Percentiles rank a stretch among this genome's conserved stretches.
Evolutionary conservation across 2,113 vertebrate species (phyloP).

Genomic region (Leucoraja erinaceus): DNA sequence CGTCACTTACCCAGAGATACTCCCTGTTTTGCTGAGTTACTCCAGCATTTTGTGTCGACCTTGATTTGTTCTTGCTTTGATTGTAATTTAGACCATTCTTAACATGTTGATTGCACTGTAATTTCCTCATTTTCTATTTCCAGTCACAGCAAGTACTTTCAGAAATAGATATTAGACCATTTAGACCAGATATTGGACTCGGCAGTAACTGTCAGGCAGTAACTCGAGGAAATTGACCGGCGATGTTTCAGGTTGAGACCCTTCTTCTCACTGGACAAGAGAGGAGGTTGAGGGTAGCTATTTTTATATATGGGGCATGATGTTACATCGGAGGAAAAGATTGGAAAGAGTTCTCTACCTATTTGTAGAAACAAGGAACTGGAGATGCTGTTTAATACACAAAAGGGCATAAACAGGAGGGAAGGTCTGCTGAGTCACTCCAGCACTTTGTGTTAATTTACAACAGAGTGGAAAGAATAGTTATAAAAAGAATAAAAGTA

Average conservation of each 20-base stretch:
- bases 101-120: too few relatives aligned
- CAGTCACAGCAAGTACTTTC: not conserved
- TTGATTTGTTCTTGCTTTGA: not conserved
- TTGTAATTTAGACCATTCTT: not conserved
- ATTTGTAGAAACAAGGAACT: not conserved
- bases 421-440: too few relatives aligned
- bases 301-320: not conserved
- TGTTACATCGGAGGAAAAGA: not conserved
- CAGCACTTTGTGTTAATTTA: not conserved
- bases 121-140: not conserved
- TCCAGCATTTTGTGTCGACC: too few relatives aligned
- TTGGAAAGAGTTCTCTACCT: not conserved
- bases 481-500: not conserved
- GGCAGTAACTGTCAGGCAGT: too few relatives aligned
- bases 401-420: too few relatives aligned
- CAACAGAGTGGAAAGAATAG: not conserved
- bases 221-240: too few relatives aligned
- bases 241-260: too few relatives aligned
- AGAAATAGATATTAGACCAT: not conserved
- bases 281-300: not conserved
- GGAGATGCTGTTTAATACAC: too few relatives aligned
- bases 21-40: too few relatives aligned
- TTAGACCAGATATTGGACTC: too few relatives aligned
- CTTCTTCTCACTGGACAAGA: not conserved
- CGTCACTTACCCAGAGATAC: too few relatives aligned